Percentiles rank a stretch among this genome's conserved stretches.
Evolutionary conservation across 92 coral and sea anemone species (phyloP).

Genomic region (Actinostola sp.): DNA sequence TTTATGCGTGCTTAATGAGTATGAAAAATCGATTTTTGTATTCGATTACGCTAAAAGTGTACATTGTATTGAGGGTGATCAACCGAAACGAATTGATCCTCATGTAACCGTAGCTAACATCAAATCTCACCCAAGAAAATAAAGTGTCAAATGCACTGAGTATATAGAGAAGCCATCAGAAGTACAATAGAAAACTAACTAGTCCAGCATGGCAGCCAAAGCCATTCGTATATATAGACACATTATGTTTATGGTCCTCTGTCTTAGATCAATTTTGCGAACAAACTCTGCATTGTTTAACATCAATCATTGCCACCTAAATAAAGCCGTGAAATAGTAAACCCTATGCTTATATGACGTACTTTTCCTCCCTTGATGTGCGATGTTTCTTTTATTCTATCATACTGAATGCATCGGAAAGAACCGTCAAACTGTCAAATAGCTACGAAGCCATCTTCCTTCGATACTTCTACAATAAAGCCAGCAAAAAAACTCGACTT

Average conservation of each 20-base stretch:
- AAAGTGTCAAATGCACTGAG: neutral
- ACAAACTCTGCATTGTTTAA: slow-evolving; percentile 7
- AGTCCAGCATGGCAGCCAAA: neutral
- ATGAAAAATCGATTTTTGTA: slow-evolving; percentile 5
- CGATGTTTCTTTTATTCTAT: no score
- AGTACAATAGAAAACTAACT: slow-evolving; percentile 5
- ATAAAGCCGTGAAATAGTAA: slow-evolving; percentile 19
- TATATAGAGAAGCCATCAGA: neutral
- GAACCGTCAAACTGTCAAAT: slow-evolving; percentile 6
- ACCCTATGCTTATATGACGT: neutral
- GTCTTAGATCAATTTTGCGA: neutral
- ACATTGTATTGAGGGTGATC: slow-evolving; percentile 1
- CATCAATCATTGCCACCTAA: slow-evolving; percentile 23
- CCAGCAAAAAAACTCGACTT: neutral
- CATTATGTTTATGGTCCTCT: neutral
- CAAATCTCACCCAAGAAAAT: neutral
- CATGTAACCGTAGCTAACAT: neutral
- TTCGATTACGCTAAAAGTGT: slow-evolving; percentile 4
- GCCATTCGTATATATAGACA: neutral
- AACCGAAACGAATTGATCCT: slow-evolving; percentile 8
- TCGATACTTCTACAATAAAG: neutral
- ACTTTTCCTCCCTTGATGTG: neutral
- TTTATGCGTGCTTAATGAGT: no score
- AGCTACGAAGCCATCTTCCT: neutral
- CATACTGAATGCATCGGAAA: neutral